Evolutionary conservation across 1,140 invertebrate species (phyloP), one percentile per base, ranked within the genome.

Genomic region (Schlechtendalia chinensis): DNA sequence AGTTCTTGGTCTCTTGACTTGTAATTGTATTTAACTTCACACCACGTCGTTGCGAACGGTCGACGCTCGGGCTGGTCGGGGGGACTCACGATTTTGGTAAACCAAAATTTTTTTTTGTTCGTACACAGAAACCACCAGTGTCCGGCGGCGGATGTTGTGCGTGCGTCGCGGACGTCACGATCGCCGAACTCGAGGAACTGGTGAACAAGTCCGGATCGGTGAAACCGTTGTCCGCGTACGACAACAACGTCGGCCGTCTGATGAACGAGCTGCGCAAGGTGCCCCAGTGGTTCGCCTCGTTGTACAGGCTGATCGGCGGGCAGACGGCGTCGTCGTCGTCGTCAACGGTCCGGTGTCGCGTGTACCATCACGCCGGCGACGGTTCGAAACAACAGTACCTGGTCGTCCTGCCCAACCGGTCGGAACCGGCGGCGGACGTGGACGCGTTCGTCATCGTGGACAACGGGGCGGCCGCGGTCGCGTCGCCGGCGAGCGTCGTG

Each of bases 241-340:
- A 79, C 17, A 22, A 10, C 0, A 79, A n/a, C 19, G 24, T 63
- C 3, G 5, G 22, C 0, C 22, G 24, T 47, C 27, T 79, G 61
- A 3, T 79, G 24, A 10, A 63, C 5, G n/a, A 50, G 19, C 22
- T 79, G 27, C 12, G 11, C 19, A 61, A 27, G 27, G 39, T 17
- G 47, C 75, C 75, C 2, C 75, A 63, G 11, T 79, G 75, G 75
- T 79, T 79, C 47, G n/a, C 17, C 14, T 50, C 39, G 0, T 63
- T 79, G 27, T 39, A 63, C 12, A 79, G 50, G 12, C 11, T 79
- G 12, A 72, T 72, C 19, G n/a, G 3, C 29, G 50, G 24, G 14
- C 75, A 45, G n/a, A 27, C 74, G 0, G 8, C 27, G 11, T 58
- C 56, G 16, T n/a, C 56, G 0, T 47, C 75, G 5, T 2, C 75